Percentiles rank a stretch among this genome's conserved stretches.
Conservation (phyloP, 1,140 invertebrate species). For the Neodiprion fabricii region DNA sequence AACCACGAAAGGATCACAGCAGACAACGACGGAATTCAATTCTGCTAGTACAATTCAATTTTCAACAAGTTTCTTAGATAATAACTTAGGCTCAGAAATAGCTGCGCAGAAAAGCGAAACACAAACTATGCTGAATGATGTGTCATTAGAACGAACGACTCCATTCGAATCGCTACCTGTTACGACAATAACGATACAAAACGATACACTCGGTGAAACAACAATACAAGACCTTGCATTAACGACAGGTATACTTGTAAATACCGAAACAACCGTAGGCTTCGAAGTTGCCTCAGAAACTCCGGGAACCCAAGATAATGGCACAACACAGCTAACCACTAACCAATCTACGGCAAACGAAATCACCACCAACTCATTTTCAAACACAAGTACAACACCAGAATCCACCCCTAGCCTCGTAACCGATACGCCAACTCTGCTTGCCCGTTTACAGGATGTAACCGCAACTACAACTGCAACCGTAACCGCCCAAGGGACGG, state of each 20-base stretch:
- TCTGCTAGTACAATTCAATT: background rate
- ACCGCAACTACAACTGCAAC: conserved; percentile 29
- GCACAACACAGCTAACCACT: conserved; percentile 8
- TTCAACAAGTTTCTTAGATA: background rate
- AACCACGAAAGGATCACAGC: background rate
- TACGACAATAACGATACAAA: conserved; percentile 7
- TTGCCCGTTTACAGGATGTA: conserved; percentile 59
- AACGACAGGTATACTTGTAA: conserved; percentile 16
- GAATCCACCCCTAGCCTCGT: conserved; percentile 27
- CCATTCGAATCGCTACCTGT: background rate
- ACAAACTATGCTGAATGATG: background rate
- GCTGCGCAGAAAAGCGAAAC: background rate
- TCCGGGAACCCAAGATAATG: background rate
- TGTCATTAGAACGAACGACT: background rate
- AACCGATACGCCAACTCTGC: conserved; percentile 48
- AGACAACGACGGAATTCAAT: background rate
- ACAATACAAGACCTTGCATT: conserved; percentile 19
- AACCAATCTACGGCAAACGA: background rate
- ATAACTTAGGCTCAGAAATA: background rate
- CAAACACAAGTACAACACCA: conserved; percentile 14
- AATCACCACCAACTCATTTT: background rate
- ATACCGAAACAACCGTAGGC: conserved; percentile 28
- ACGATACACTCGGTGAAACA: conserved; percentile 16
- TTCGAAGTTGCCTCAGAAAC: background rate
- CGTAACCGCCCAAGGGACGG: conserved; percentile 59